Evolutionary conservation across 2,888 invertebrate genomes (phyloP), one percentile per base, ranked within the genome.

Genomic region (Drosophila anceps): DNA sequence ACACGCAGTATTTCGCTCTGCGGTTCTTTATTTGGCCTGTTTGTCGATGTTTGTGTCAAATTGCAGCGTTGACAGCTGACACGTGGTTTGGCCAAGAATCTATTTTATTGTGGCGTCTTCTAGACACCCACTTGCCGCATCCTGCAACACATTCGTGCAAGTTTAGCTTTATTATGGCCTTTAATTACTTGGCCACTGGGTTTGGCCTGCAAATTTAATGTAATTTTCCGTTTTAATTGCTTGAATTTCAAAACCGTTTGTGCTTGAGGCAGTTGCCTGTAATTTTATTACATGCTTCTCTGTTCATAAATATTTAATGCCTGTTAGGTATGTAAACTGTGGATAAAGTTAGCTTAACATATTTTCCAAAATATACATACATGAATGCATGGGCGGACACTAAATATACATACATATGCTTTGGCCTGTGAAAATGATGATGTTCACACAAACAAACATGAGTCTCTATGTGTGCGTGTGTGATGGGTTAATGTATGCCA

Each of bases 251-350:
- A 82, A 83, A 67, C 77, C 69, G 35, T 74, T 74, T 75, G 65
- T 50, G 81, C 75, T 70, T 73, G 62, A 63, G 75, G 69, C 81
- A 69, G 64, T 83, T 66, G 69, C 75, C 46, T 66, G 76, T 81
- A 69, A 88, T 86, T 88, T 87, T 84, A 87, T 86, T 86, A 82
- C 76, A 69, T 48, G 82, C 54, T 67, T 46, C 81, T 67, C 67
- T 59, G 69, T 87, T 89, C 73, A 82, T 89, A 84, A 87, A 87
- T 89, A 84, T 84, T 84, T 70, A 87, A 88, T 87, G 89, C 66
- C 82, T 65, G 43, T 48, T 57, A 73, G 73, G 73, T 79, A 81
- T 83, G 75, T 76, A 69, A 79, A 66, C 71, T 75, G 55, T 61
- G 61, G 65, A 51, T 61, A 74, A 73, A 59, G 35, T 48, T n/a